A percentile compares a stretch with the other conserved stretches of the same genome.
Conservation (phyloP, 2,113 vertebrate genomes). For the Bucco capensis region DNA sequence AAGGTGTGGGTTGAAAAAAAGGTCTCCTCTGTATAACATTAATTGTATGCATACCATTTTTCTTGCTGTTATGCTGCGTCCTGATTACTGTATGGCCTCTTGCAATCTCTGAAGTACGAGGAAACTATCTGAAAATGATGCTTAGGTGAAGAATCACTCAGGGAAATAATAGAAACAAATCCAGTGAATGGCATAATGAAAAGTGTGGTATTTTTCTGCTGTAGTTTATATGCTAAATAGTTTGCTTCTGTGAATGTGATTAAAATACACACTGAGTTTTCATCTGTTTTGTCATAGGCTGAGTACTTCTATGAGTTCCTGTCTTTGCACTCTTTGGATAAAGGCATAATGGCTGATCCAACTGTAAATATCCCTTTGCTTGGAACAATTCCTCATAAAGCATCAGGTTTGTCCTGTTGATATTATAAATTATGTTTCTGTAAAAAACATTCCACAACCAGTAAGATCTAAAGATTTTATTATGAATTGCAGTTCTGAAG, state of each 20-base stretch:
- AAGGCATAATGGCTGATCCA: slow-evolving; percentile 89
- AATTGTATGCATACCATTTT: background rate
- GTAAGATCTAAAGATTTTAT: background rate
- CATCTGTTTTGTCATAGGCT: slow-evolving; percentile 73
- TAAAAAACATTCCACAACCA: background rate
- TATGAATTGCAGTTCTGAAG: background rate
- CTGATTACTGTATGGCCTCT: background rate
- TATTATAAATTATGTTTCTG: background rate
- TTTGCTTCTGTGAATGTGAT: background rate
- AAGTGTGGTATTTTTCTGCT: background rate
- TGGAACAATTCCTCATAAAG: slow-evolving; percentile 84
- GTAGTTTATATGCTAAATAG: background rate
- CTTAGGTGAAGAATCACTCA: background rate
- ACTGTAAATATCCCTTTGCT: slow-evolving; percentile 84
- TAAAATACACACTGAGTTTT: background rate
- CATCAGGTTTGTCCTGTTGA: slow-evolving; percentile 79
- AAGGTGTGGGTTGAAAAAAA: background rate
- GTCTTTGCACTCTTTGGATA: slow-evolving; percentile 86
- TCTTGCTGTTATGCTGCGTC: background rate
- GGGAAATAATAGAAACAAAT: background rate
- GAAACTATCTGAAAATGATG: background rate
- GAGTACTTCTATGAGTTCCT: slow-evolving; percentile 91
- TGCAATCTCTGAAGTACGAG: background rate
- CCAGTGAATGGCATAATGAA: background rate
- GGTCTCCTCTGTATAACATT: background rate